Evolutionary conservation across 2,113 vertebrate genomes (phyloP).

Genomic region (Carollia perspicillata): DNA sequence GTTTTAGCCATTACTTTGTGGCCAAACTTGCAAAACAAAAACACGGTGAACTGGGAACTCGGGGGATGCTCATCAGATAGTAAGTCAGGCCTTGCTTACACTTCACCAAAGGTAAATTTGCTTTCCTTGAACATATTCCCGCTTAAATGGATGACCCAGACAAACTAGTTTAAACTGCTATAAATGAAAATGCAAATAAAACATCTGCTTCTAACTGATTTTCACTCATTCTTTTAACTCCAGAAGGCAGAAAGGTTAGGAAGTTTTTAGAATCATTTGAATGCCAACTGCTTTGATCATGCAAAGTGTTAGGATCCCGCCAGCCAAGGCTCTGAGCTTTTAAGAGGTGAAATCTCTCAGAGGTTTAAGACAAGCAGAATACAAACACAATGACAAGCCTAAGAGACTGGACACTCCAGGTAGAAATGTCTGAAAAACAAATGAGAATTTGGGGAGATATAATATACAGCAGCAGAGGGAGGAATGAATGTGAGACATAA

Average conservation of each 20-base stretch:
- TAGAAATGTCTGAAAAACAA: slow-evolving; percentile 74
- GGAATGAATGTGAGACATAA: slow-evolving; percentile 80
- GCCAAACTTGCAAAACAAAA: not conserved
- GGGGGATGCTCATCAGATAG: not conserved
- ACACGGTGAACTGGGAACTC: not conserved
- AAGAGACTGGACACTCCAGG: slow-evolving; percentile 70
- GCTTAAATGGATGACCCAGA: slow-evolving; percentile 4
- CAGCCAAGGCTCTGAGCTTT: slow-evolving; percentile 47
- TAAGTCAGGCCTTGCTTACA: fast-evolving
- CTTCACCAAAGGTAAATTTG: not conserved
- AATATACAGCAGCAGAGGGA: slow-evolving; percentile 71
- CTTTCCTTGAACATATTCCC: not conserved
- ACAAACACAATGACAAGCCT: slow-evolving; percentile 56
- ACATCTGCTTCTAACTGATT: slow-evolving; percentile 40
- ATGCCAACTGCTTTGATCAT: slow-evolving; percentile 57
- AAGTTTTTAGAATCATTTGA: slow-evolving; percentile 69
- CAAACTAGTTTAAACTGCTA: slow-evolving; percentile 33
- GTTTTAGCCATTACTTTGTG: not conserved
- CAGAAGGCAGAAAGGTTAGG: slow-evolving; percentile 65
- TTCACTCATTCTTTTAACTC: slow-evolving; percentile 69
- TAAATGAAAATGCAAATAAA: slow-evolving; percentile 57
- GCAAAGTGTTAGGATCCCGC: slow-evolving; percentile 38
- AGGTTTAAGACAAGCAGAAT: slow-evolving; percentile 28
- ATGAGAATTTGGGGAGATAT: slow-evolving; percentile 73
- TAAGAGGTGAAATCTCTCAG: slow-evolving; percentile 71